phyloP scores from a whole-genome alignment of 1,140 invertebrate species.

The Scylla paramamosain region DNA sequence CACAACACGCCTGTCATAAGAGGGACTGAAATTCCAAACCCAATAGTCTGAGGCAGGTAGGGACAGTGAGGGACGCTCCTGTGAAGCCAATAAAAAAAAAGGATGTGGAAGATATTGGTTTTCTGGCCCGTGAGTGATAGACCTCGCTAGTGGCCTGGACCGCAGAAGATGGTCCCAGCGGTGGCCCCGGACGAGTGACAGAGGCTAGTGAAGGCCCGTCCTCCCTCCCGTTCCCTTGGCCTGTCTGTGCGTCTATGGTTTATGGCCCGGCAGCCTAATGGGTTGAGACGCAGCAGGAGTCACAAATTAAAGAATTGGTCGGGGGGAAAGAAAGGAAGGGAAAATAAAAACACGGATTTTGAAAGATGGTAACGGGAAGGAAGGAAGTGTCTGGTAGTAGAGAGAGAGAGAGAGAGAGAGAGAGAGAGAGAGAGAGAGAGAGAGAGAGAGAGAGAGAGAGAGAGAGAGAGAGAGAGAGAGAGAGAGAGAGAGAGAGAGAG shows the following conservation, averaged over 20 bases:
- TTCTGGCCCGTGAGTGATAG: background rate
- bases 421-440: too few species aligned
- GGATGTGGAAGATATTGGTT: conserved; percentile 4
- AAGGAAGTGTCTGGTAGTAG: background rate
- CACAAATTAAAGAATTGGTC: conserved; percentile 59
- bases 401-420: too few species aligned
- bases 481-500: too few species aligned
- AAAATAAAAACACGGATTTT: background rate
- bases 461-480: too few species aligned
- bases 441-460: too few species aligned
- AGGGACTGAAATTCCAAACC: background rate
- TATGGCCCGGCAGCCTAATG: conserved; percentile 54
- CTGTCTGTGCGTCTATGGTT: background rate
- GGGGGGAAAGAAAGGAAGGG: background rate
- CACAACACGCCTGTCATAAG: conserved; percentile 11
- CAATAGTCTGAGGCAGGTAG: background rate
- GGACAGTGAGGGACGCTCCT: background rate
- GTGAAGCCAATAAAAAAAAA: conserved; percentile 24
- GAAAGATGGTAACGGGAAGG: background rate
- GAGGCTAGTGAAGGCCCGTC: background rate
- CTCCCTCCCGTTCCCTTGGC: too few species aligned
- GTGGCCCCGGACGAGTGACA: background rate
- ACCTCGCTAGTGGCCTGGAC: background rate
- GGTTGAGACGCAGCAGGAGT: conserved; percentile 54
- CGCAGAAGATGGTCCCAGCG: conserved; percentile 12